Evolutionary conservation across 1,140 invertebrate species (phyloP).

Genomic region (Pachypsylla venusta): DNA sequence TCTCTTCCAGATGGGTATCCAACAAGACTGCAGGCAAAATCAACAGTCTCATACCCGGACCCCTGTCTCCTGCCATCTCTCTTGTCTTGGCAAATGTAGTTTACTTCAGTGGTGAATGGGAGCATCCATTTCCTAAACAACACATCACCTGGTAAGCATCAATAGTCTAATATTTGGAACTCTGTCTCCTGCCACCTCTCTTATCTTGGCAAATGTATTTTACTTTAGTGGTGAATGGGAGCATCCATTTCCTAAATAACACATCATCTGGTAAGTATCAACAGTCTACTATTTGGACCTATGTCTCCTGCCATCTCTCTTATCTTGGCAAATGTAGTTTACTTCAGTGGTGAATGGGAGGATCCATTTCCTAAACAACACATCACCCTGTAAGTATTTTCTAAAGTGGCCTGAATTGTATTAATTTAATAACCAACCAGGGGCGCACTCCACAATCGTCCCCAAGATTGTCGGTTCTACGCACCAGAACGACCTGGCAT

Average conservation of each 20-base stretch:
- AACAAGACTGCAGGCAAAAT: slow-evolving; percentile 4
- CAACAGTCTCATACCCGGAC: slow-evolving; percentile 2
- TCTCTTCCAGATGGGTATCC: not conserved
- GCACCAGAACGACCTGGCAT: no score
- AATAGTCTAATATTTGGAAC: no score
- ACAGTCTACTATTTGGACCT: slow-evolving; percentile 3
- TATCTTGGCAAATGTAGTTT: slow-evolving; percentile 12
- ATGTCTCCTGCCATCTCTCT: not conserved
- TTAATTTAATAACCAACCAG: no score
- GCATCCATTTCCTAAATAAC: no score
- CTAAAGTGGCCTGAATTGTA: no score
- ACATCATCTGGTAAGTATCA: not conserved
- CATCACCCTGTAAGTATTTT: no score
- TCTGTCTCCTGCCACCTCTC: no score
- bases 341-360: slow-evolving; percentile 9
- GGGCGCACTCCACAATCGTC: no score
- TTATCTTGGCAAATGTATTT: no score
- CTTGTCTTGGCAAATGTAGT: slow-evolving; percentile 11
- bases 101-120: slow-evolving; percentile 11
- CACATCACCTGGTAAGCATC: slow-evolving; percentile 2
- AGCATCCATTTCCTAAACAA: slow-evolving; percentile 1
- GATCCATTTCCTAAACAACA: slow-evolving; percentile 10
- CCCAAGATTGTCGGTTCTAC: no score
- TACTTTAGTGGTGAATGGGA: no score
- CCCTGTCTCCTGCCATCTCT: not conserved